phyloP scores from a whole-genome alignment of 1,140 invertebrate genomes.

The Trichogramma pretiosum region DNA sequence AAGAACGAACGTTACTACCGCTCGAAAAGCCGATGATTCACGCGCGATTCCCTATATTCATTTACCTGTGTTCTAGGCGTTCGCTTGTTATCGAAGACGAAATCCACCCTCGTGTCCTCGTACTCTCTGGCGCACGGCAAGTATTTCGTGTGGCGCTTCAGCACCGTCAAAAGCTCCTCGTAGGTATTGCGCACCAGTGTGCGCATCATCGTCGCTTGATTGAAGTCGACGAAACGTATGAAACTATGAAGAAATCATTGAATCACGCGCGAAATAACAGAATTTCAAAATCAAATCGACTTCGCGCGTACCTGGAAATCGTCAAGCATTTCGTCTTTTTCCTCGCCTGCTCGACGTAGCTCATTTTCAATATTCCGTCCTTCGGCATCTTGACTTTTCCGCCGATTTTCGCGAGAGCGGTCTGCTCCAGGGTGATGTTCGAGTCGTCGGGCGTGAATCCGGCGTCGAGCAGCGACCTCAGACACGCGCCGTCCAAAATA shows the following conservation, averaged over 20 bases:
- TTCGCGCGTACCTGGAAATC: conserved; percentile 55
- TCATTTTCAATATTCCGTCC: conserved; percentile 53
- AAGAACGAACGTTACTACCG: no score
- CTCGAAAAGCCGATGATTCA: neutral
- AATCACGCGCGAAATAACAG: conserved; percentile 27
- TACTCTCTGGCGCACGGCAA: conserved; percentile 38
- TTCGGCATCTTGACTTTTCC: conserved; percentile 32
- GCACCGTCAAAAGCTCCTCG: conserved; percentile 48
- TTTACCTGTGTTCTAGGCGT: neutral
- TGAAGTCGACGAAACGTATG: conserved; percentile 65
- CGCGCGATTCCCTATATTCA: neutral
- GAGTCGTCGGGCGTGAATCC: conserved; percentile 65
- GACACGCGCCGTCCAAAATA: conserved; percentile 59
- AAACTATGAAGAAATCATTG: conserved; percentile 50
- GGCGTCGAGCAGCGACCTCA: conserved; percentile 59
- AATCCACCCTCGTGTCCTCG: conserved; percentile 25
- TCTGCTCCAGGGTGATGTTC: conserved; percentile 38
- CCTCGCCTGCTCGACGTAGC: conserved; percentile 72
- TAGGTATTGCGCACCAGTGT: conserved; percentile 59
- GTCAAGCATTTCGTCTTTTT: conserved; percentile 55
- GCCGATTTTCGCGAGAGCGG: conserved; percentile 29
- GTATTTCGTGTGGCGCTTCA: conserved; percentile 52
- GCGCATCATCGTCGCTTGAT: conserved; percentile 61
- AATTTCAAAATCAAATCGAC: conserved; percentile 2
- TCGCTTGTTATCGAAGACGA: no score